These are phyloP conservation scores for Crotalus viridis DNA, from an alignment of 2,113 vertebrate species.

Conservation along the genomic window DNA sequence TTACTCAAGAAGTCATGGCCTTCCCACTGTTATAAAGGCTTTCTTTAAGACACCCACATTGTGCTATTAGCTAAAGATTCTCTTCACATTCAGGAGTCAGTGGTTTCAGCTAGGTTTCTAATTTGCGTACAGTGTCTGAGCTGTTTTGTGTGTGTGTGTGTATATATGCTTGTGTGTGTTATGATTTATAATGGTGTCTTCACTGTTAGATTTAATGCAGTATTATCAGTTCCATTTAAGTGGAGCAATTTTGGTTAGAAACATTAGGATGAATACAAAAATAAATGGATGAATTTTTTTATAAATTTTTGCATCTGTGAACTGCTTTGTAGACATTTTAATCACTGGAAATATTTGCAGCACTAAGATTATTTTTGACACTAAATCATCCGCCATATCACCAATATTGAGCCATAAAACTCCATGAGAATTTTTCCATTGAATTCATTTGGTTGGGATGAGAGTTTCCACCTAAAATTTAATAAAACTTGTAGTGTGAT, in stretches of 20 bases:
- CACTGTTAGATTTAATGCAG: not conserved
- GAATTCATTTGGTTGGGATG: not conserved
- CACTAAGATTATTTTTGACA: not conserved
- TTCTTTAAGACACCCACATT: not conserved
- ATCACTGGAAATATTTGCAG: not conserved
- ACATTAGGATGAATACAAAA: not conserved
- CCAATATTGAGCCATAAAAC: not conserved
- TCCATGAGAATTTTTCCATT: not conserved
- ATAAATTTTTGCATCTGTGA: not conserved
- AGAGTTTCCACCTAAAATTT: not conserved
- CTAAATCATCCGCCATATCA: not conserved
- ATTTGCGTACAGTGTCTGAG: not conserved
- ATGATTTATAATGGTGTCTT: not conserved
- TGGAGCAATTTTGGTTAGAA: not conserved
- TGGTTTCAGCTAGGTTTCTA: not conserved
- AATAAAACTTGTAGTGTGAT: not conserved
- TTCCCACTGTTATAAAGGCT: not conserved
- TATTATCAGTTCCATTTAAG: not conserved
- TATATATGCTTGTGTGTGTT: not conserved
- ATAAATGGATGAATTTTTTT: not conserved
- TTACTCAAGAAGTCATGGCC: not conserved
- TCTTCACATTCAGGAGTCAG: not conserved
- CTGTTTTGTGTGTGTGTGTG: not conserved
- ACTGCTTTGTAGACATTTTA: not conserved
- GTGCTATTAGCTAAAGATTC: not conserved